Base-by-base conservation (phyloP, 2,797 vertebrate species). In the Atherinosoma microstoma region DNA sequence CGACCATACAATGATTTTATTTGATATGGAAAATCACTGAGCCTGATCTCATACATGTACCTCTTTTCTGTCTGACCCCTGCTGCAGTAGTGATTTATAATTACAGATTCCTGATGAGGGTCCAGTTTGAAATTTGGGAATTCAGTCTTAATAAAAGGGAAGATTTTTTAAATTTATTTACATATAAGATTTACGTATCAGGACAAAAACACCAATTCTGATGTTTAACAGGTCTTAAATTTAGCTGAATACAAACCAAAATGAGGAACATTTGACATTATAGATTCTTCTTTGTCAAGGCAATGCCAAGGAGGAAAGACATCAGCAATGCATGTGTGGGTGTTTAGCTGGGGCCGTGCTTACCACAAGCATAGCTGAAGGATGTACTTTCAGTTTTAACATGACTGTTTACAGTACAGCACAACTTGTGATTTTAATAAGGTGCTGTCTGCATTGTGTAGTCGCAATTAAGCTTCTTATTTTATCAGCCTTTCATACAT, bases 11-110 rank as follows among this genome's bases (percentile, higher is more conserved):
- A 56, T 27, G n/a, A 75, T 77, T 80, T 58, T 61, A 38, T 57
- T 13, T 64, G 42, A 76, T 51, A 68, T 82, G 82, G 82, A 82
- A 86, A 75, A 85, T 61, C 89, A 87, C 88, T 68, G 63, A 78
- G 58, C 6, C 68, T 45, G 32, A 63, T 42, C 62, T 71, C 40
- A 6, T 70, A 12, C 29, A n/a, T 63, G 42, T 58, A 36, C 2
- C 51, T 64, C 53, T 54, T 58, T 35, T 67, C 58, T 63, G 40
- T 67, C 58, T 63, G 40, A 83, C 49, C 45, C 8, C 24, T 74
- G 67, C 61, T 68, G 49, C 42, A 49, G 58, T 18, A 61, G 3
- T 57, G 15, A 59, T 0, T 40, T n/a, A 57, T 34, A 69, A 22
- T 9, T 42, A 24, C 16, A 63, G 32, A 42, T 38, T 42, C 30